Evolutionary conservation across 2,888 invertebrate species (phyloP).

Genomic region (Zonitis immaculata): DNA sequence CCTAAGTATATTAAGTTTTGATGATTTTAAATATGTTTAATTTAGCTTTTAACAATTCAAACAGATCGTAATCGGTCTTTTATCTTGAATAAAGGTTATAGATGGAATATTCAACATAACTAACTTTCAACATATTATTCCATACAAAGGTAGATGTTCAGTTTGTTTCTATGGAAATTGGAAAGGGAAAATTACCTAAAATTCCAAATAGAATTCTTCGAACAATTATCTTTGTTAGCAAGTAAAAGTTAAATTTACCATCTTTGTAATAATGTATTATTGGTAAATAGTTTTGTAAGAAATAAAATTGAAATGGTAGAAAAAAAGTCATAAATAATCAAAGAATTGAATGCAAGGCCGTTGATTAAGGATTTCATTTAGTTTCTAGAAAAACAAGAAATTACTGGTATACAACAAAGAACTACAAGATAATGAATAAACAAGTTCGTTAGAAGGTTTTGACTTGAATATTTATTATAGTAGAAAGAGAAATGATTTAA

Average conservation of each 20-base stretch:
- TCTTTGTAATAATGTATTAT: no score
- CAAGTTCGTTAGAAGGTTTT: neutral
- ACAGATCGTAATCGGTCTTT: no score
- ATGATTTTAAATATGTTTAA: no score
- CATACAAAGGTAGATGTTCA: no score
- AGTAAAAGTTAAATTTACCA: neutral
- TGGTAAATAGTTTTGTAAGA: no score
- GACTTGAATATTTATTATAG: neutral
- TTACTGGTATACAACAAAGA: neutral
- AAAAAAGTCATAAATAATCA: neutral
- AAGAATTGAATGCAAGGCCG: neutral
- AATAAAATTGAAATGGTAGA: neutral
- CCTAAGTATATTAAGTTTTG: no score
- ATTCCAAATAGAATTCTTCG: neutral
- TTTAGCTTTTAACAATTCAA: no score
- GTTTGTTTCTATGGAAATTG: neutral
- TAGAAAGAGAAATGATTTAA: neutral
- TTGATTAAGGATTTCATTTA: neutral
- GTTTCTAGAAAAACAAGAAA: neutral
- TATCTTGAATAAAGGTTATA: no score
- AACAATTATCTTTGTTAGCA: neutral
- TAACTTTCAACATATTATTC: no score
- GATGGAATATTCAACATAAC: no score
- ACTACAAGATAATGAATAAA: neutral
- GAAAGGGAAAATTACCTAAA: neutral